Evolutionary conservation across 1,140 invertebrate genomes (phyloP).

Genomic region (Antheraea mylitta): DNA sequence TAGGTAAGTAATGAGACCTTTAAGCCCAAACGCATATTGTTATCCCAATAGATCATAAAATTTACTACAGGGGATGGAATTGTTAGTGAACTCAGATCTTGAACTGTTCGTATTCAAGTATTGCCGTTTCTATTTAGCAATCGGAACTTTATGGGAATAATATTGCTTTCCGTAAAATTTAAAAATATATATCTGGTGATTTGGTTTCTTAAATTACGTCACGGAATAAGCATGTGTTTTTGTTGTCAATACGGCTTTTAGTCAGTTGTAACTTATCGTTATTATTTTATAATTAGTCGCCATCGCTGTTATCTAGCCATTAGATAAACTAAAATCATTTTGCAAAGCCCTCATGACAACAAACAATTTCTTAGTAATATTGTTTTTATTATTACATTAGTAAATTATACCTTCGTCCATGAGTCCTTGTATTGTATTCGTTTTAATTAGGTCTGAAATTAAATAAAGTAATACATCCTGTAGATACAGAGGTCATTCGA

Average conservation of each 20-base stretch:
- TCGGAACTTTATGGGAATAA: too few relatives aligned
- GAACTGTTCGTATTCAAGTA: neutral
- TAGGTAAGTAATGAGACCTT: neutral
- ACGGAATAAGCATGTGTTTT: neutral
- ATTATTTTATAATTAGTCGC: too few relatives aligned
- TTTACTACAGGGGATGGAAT: neutral
- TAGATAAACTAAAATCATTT: too few relatives aligned
- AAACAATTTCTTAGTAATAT: too few relatives aligned
- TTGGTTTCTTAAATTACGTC: neutral
- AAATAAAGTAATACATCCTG: neutral
- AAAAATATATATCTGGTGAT: too few relatives aligned
- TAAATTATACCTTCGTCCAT: neutral
- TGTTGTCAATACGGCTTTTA: neutral
- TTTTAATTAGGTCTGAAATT: neutral
- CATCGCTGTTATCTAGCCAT: too few relatives aligned
- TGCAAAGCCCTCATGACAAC: too few relatives aligned
- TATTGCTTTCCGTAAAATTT: too few relatives aligned
- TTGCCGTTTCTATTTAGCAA: neutral
- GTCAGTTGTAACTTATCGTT: too few relatives aligned
- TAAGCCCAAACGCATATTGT: neutral
- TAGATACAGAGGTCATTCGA: neutral
- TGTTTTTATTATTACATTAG: too few relatives aligned
- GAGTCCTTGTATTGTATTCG: neutral
- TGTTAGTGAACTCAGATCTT: neutral
- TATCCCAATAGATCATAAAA: slow-evolving; percentile 1